Evolutionary conservation across 2,797 vertebrate species (phyloP).

Genomic region (Myotis daubentonii): DNA sequence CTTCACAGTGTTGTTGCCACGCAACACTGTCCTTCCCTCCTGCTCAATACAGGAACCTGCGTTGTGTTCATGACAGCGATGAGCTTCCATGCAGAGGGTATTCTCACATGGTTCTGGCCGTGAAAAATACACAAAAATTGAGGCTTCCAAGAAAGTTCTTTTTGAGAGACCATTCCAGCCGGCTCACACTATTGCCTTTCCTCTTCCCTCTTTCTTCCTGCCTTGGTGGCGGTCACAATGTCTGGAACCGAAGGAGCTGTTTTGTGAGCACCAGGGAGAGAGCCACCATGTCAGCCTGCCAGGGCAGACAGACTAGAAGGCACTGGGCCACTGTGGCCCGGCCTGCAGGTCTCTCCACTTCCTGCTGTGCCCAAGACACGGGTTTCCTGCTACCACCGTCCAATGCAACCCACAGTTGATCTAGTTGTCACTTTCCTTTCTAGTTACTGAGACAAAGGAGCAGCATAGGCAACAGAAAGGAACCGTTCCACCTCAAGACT

Average conservation of each 20-base stretch:
- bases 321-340: too few relatives aligned
- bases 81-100: background rate
- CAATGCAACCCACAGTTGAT: too few relatives aligned
- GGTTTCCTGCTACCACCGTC: background rate
- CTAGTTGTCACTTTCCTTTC: background rate
- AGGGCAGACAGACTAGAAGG: background rate
- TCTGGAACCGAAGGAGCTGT: background rate
- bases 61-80: fast-evolving
- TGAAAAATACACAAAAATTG: background rate
- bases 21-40: background rate
- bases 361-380: background rate
- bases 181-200: background rate
- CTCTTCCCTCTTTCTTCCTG: background rate
- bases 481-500: background rate
- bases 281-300: background rate
- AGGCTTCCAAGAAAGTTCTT: background rate
- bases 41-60: fast-evolving
- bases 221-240: background rate
- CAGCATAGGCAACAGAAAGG: background rate
- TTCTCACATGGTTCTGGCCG: background rate
- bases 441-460: background rate
- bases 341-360: background rate
- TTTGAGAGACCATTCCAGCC: too few relatives aligned
- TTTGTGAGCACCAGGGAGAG: background rate
- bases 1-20: background rate